Evolutionary conservation across 1,140 invertebrate genomes (phyloP).

Genomic region (Brachionus manjavacas): DNA sequence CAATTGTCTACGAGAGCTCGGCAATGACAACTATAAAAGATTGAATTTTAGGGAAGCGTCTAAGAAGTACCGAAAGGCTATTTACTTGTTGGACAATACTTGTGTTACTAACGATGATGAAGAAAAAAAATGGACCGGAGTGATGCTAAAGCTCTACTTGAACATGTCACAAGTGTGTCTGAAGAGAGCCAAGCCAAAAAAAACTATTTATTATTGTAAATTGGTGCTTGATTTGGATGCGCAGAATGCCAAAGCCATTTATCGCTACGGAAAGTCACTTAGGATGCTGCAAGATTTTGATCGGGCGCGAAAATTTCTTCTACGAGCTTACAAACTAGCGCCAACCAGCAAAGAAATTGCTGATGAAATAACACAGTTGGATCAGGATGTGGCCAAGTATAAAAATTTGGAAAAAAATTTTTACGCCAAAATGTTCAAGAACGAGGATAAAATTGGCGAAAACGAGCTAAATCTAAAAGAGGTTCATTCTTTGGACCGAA

Average conservation of each 20-base stretch:
- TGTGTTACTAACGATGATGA: neutral
- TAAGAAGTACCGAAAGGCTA: constrained; percentile 30
- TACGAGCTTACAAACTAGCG: neutral
- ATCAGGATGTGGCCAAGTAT: constrained; percentile 34
- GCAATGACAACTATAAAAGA: constrained; percentile 35
- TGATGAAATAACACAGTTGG: constrained; percentile 3
- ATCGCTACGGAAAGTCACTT: constrained; percentile 22
- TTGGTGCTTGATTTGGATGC: constrained; percentile 1
- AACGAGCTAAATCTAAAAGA: neutral
- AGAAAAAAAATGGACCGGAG: neutral
- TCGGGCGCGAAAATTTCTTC: neutral
- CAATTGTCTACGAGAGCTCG: constrained; percentile 34
- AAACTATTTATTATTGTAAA: constrained; percentile 33
- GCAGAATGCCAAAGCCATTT: constrained; percentile 28
- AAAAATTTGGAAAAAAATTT: constrained; percentile 34
- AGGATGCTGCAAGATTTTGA: constrained; percentile 36
- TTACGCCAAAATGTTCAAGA: constrained; percentile 32
- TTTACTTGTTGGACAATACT: constrained; percentile 33
- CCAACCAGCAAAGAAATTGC: constrained; percentile 5
- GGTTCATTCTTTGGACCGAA: neutral
- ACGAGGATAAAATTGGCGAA: neutral
- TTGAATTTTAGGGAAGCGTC: constrained; percentile 10
- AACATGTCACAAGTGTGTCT: constrained; percentile 41
- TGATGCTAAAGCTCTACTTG: constrained; percentile 20
- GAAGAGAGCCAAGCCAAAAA: constrained; percentile 1